phyloP scores from a whole-genome alignment of 2,113 vertebrate species.

The Drymodes brunneopygia region DNA sequence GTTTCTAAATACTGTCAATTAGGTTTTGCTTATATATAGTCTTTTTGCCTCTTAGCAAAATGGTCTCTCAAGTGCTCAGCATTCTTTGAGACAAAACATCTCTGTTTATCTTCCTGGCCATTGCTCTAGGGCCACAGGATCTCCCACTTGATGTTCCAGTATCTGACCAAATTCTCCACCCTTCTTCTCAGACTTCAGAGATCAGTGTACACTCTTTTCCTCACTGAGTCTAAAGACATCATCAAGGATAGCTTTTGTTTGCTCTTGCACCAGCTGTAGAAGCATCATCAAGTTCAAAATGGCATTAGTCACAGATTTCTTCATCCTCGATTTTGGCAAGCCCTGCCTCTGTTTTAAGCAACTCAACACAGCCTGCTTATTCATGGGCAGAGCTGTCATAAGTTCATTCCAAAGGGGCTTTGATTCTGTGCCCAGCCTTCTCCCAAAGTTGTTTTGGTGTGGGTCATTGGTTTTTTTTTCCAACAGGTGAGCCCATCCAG shows the following conservation, averaged over 20 bases:
- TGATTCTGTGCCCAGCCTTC: not conserved
- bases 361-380: not conserved
- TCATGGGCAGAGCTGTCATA: not conserved
- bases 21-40: not conserved
- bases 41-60: not conserved
- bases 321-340: not conserved
- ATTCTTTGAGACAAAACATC: not conserved
- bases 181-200: not conserved
- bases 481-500: not conserved
- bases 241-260: not conserved
- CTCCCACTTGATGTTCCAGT: not conserved
- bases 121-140: not conserved
- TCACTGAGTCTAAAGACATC: not conserved
- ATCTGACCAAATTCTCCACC: not conserved
- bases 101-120: not conserved
- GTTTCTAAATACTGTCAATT: not conserved
- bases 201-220: not conserved
- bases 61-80: not conserved
- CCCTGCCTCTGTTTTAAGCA: not conserved
- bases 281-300: not conserved
- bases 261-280: not conserved
- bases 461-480: not conserved
- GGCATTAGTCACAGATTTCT: not conserved
- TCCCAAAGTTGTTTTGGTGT: not conserved
- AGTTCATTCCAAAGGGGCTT: conserved; percentile 14